Percentiles rank a stretch among this genome's conserved stretches.
Conservation (phyloP, 92 coral and sea anemone genomes). For the Anthopleura xanthogrammica region DNA sequence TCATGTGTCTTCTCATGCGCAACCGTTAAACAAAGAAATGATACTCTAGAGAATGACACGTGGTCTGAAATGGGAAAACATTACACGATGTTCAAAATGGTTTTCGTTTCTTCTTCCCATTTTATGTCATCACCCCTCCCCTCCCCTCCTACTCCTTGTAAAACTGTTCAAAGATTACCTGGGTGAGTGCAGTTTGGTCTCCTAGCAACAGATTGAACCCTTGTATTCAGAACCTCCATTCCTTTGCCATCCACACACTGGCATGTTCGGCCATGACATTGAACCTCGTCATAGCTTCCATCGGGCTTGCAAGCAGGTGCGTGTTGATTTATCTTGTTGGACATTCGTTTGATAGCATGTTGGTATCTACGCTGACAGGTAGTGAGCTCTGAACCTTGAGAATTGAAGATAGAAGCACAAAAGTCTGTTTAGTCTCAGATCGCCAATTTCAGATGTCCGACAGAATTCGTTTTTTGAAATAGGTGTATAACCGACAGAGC, state of each 20-base stretch:
- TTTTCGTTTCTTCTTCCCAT: not conserved
- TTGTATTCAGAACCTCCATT: constrained; percentile 61
- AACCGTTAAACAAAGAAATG: no score
- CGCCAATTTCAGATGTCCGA: no score
- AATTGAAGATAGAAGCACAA: not conserved
- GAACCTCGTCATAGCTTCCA: constrained; percentile 74
- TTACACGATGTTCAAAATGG: not conserved
- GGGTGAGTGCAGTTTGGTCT: constrained; percentile 64
- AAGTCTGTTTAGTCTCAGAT: no score
- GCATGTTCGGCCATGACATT: constrained; percentile 75
- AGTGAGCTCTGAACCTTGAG: constrained; percentile 49
- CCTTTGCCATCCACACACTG: constrained; percentile 77
- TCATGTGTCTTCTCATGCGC: no score
- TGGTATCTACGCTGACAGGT: constrained; percentile 70
- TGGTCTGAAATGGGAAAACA: no score
- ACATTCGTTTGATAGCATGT: constrained; percentile 37
- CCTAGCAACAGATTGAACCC: constrained; percentile 45
- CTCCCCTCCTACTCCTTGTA: no score
- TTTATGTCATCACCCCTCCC: no score
- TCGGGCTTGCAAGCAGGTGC: constrained; percentile 73
- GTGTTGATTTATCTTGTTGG: constrained; percentile 39
- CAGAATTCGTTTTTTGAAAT: no score
- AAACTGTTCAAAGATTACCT: constrained; percentile 27
- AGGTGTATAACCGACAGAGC: no score
- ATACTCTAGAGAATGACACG: no score